A percentile compares a stretch with the other conserved stretches of the same genome.
Conservation (phyloP, 1,140 invertebrate genomes). For the Mycetomoellerius zeteki region DNA sequence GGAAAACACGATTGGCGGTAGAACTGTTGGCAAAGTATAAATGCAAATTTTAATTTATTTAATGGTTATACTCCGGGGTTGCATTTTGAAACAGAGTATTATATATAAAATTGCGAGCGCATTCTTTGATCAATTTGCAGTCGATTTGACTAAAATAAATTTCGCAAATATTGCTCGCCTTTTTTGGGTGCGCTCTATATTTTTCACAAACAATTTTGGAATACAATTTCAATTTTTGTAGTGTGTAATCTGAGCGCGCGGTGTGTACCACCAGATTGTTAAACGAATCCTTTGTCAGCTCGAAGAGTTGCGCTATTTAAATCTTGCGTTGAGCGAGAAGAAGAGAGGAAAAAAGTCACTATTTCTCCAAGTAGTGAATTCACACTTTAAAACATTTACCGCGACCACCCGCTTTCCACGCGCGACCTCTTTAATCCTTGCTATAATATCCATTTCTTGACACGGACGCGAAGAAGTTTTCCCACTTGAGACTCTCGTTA, state of each 20-base stretch:
- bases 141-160: slow-evolving; percentile 55
- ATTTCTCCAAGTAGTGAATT: slow-evolving; percentile 21
- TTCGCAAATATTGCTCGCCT: neutral
- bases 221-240: slow-evolving; percentile 8
- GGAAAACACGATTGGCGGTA: slow-evolving; percentile 39
- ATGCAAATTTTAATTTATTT: slow-evolving; percentile 64
- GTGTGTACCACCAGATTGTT: neutral
- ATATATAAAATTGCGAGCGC: slow-evolving; percentile 26
- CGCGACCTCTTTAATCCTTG: slow-evolving; percentile 68
- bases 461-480: slow-evolving; percentile 66
- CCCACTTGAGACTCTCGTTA: slow-evolving; percentile 71
- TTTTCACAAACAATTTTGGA: slow-evolving; percentile 37
- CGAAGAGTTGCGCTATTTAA: slow-evolving; percentile 37
- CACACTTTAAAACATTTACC: slow-evolving; percentile 62
- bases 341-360: neutral
- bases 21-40: slow-evolving; percentile 54
- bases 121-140: slow-evolving; percentile 53
- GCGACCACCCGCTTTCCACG: slow-evolving; percentile 29
- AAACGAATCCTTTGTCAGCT: slow-evolving; percentile 11
- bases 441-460: slow-evolving; percentile 57
- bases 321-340: slow-evolving; percentile 8
- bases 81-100: slow-evolving; percentile 9
- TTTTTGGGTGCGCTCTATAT: neutral
- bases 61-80: slow-evolving; percentile 30
- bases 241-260: neutral